Evolutionary conservation across 2,888 invertebrate genomes (phyloP).

Genomic region (Coelinius sp.): DNA sequence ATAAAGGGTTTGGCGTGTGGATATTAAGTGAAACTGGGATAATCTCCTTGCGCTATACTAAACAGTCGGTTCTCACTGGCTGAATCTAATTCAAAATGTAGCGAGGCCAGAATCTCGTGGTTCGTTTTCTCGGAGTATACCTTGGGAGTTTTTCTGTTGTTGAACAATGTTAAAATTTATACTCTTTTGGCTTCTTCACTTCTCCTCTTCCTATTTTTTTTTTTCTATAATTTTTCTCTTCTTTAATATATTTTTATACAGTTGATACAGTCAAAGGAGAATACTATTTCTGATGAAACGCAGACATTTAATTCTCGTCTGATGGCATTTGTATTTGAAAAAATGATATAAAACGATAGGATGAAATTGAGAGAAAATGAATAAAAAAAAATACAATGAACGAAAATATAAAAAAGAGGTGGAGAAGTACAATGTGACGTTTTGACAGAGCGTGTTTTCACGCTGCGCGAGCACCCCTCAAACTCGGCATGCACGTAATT

Average conservation of each 20-base stretch:
- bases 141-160: background rate
- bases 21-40: slow-evolving; percentile 22
- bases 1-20: slow-evolving; percentile 8
- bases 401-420: background rate
- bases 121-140: background rate
- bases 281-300: background rate
- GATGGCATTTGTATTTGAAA: background rate
- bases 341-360: background rate
- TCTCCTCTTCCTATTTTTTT: background rate
- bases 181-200: background rate
- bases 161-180: background rate
- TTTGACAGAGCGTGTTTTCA: slow-evolving; percentile 26
- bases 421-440: slow-evolving; percentile 5
- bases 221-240: background rate
- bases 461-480: slow-evolving; percentile 29
- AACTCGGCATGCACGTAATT: slow-evolving; percentile 51
- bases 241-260: no score
- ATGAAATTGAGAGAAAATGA: background rate
- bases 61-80: background rate
- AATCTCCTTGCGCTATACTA: slow-evolving; percentile 13
- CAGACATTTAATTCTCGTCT: background rate
- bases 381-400: background rate
- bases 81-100: slow-evolving; percentile 20
- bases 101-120: background rate
- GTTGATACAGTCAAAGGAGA: no score